Evolutionary conservation across 2,113 vertebrate species (phyloP).

Genomic region (Indicator maculatus): DNA sequence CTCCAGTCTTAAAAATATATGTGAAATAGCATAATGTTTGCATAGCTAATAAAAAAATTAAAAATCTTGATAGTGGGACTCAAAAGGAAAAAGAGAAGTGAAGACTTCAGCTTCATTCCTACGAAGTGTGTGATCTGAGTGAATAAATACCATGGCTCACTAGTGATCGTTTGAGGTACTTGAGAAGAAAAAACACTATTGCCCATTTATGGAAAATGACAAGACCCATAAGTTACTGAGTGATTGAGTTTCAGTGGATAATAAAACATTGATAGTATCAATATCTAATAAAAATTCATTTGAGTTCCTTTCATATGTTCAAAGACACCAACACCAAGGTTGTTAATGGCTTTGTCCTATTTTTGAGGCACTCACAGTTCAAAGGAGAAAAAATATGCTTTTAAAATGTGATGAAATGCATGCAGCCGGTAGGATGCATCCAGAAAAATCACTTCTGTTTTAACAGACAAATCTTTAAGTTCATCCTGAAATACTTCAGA

Average conservation of each 20-base stretch:
- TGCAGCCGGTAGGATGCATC: background rate
- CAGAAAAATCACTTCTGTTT: background rate
- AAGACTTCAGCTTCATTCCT: background rate
- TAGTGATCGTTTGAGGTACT: background rate
- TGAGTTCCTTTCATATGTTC: background rate
- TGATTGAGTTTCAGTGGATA: background rate
- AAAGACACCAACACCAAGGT: background rate
- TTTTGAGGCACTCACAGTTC: background rate
- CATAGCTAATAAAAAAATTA: background rate
- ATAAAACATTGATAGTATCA: background rate
- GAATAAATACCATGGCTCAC: background rate
- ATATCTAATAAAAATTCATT: background rate
- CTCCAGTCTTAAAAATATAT: background rate
- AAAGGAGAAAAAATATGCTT: background rate
- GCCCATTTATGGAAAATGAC: background rate
- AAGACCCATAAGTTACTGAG: background rate
- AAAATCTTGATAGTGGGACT: background rate
- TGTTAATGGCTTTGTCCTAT: background rate
- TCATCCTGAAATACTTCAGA: background rate
- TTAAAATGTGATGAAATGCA: background rate
- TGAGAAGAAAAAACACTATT: background rate
- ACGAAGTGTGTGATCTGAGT: background rate
- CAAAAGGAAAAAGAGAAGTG: slow-evolving; percentile 13
- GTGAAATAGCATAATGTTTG: background rate
- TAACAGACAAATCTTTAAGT: background rate